A percentile compares a stretch with the other conserved stretches of the same genome.
phyloP scores from a whole-genome alignment of 2,113 vertebrate species.

The Peromyscus polionotus region DNA sequence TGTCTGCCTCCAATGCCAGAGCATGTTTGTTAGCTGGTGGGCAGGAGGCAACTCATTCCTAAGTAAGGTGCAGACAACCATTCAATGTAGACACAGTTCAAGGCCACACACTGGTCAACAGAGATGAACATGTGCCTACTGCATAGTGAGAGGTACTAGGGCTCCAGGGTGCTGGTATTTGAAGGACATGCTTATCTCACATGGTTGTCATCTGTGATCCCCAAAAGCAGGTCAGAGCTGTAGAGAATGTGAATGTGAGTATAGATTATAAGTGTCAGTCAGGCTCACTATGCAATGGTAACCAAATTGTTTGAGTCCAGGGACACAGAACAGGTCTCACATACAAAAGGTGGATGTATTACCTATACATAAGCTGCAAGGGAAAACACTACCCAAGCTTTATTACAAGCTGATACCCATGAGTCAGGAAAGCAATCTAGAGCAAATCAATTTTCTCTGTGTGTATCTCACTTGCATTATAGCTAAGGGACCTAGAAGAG shows the following conservation, averaged over 20 bases:
- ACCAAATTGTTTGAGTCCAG: neutral
- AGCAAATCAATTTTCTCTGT: neutral
- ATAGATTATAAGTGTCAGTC: neutral
- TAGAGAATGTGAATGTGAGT: neutral
- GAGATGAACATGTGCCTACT: neutral
- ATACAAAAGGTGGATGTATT: neutral
- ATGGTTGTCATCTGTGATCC: neutral
- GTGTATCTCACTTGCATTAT: neutral
- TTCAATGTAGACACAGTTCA: rapidly evolving
- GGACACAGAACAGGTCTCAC: neutral
- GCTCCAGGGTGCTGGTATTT: neutral
- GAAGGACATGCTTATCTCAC: neutral
- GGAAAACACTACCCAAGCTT: neutral
- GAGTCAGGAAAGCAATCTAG: neutral
- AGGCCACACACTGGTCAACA: neutral
- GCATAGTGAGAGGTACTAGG: neutral
- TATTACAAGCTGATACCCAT: neutral
- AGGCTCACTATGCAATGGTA: neutral
- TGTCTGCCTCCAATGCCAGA: neutral
- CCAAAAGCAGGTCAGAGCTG: neutral
- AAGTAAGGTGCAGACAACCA: no score
- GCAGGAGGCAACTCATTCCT: neutral
- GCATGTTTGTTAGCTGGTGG: neutral
- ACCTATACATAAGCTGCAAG: neutral
- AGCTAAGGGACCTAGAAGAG: neutral